These are phyloP conservation scores for Scyliorhinus canicula DNA, from an alignment of 2,797 vertebrate genomes.

Conservation along the genomic window DNA sequence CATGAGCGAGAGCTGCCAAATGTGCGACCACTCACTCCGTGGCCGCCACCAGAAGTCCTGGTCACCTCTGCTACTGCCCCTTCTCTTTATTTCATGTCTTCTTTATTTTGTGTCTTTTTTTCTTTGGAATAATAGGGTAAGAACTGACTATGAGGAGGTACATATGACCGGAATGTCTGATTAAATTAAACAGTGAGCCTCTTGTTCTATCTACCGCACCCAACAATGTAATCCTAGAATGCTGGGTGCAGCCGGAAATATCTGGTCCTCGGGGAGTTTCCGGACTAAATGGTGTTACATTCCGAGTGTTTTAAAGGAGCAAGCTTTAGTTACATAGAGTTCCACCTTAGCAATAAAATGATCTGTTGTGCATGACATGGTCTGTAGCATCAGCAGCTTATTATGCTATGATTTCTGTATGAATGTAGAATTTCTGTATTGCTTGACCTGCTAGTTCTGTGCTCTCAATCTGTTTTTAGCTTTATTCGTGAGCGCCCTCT, in stretches of 20 bases:
- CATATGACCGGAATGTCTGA: not conserved
- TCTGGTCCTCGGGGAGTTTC: not conserved
- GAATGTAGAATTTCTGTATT: not conserved
- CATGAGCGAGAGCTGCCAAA: no score
- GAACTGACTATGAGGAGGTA: not conserved
- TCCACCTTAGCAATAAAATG: not conserved
- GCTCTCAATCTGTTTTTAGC: constrained; percentile 55
- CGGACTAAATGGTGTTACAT: not conserved
- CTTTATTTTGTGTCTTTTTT: not conserved
- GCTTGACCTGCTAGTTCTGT: not conserved
- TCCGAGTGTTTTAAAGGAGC: not conserved
- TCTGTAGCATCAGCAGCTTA: not conserved
- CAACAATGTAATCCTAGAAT: not conserved
- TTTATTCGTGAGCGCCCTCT: constrained; percentile 77
- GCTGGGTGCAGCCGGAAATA: not conserved
- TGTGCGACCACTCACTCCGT: no score
- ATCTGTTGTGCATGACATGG: not conserved
- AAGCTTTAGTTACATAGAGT: not conserved
- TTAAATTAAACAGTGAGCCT: not conserved
- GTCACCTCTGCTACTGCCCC: not conserved
- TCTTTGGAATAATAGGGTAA: not conserved
- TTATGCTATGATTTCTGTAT: not conserved
- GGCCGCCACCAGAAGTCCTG: no score
- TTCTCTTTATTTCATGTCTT: not conserved
- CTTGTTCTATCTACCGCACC: not conserved